Evolutionary conservation across 2,797 vertebrate genomes (phyloP).

Genomic region (Sebastolobus alascanus): DNA sequence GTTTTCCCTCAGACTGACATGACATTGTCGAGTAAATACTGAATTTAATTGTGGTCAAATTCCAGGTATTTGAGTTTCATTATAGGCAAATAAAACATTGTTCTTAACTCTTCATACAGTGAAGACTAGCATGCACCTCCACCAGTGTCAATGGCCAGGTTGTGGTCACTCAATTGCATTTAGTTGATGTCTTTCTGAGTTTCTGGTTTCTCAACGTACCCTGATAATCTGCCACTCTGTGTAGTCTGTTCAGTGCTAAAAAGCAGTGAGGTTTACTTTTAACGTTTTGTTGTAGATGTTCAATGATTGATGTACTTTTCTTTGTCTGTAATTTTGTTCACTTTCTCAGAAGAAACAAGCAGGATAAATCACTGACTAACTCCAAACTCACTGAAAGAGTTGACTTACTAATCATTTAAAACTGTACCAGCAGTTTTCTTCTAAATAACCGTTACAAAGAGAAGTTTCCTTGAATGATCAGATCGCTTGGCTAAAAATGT

Average conservation of each 20-base stretch:
- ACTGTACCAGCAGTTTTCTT: background rate
- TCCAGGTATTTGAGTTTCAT: background rate
- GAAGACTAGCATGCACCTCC: background rate
- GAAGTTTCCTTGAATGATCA: background rate
- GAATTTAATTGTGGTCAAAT: background rate
- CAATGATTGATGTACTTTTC: background rate
- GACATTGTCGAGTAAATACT: background rate
- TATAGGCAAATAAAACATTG: background rate
- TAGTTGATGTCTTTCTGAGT: background rate
- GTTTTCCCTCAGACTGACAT: background rate
- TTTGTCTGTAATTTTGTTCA: background rate
- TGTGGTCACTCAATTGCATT: background rate
- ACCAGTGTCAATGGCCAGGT: background rate
- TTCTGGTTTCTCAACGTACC: background rate
- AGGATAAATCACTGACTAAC: background rate
- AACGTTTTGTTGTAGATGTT: background rate
- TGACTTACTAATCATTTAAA: conserved; percentile 10
- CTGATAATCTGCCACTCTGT: background rate
- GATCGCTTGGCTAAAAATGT: background rate
- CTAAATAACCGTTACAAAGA: conserved; percentile 4
- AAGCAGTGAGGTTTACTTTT: background rate
- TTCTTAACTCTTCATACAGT: background rate
- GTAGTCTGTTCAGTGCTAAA: background rate
- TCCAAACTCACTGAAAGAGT: background rate
- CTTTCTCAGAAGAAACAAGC: background rate